Percentiles rank a stretch among this genome's conserved stretches.
Conservation (phyloP, 2,888 invertebrate genomes). For the Lathronympha strigana region DNA sequence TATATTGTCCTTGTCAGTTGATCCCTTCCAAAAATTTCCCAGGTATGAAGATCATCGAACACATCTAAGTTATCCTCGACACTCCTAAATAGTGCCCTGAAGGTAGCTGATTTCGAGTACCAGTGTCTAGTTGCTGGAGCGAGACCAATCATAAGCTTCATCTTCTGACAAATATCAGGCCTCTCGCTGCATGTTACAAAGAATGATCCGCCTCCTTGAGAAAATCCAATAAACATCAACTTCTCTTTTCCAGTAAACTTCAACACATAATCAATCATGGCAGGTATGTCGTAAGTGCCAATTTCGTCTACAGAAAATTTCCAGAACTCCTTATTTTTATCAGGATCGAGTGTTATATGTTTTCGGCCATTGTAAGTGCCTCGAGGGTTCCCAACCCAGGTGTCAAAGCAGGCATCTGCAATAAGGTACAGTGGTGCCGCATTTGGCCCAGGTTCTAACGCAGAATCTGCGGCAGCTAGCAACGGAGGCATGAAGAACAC, state of each 20-base stretch:
- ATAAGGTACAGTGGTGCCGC: slow-evolving; percentile 32
- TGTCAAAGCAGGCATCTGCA: slow-evolving; percentile 37
- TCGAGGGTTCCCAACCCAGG: slow-evolving; percentile 37
- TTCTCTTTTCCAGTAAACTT: slow-evolving; percentile 19
- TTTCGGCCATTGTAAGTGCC: slow-evolving; percentile 66
- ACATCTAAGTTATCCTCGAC: slow-evolving; percentile 32
- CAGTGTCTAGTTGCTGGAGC: slow-evolving; percentile 81
- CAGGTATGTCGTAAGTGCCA: slow-evolving; percentile 87
- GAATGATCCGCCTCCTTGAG: slow-evolving; percentile 86
- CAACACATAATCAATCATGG: slow-evolving; percentile 50
- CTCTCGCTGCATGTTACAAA: slow-evolving; percentile 82
- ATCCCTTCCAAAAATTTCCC: slow-evolving; percentile 33
- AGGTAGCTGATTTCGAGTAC: slow-evolving; percentile 56
- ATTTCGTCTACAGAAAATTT: slow-evolving; percentile 89
- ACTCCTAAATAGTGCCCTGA: slow-evolving; percentile 15
- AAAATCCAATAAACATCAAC: slow-evolving; percentile 84
- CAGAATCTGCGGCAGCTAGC: slow-evolving; percentile 23
- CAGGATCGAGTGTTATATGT: slow-evolving; percentile 66
- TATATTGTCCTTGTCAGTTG: background rate
- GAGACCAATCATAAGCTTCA: slow-evolving; percentile 81
- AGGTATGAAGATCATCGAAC: slow-evolving; percentile 19
- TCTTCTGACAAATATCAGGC: slow-evolving; percentile 84
- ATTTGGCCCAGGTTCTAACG: slow-evolving; percentile 20
- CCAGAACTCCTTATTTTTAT: slow-evolving; percentile 72
- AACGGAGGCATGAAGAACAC: slow-evolving; percentile 36